Evolutionary conservation across 2,797 vertebrate species (phyloP).

Genomic region (Margarornis squamiger): DNA sequence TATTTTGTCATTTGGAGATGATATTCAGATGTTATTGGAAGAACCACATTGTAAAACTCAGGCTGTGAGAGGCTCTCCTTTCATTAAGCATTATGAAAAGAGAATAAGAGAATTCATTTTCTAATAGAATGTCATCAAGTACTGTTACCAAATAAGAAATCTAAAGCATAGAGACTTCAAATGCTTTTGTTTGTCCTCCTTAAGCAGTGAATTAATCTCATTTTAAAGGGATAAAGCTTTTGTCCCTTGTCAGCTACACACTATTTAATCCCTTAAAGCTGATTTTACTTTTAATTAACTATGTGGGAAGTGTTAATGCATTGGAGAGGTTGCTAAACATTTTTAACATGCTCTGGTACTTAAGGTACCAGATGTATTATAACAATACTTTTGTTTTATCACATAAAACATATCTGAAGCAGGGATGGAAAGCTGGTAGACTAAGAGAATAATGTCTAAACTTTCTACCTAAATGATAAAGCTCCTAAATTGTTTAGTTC

Average conservation of each 20-base stretch:
- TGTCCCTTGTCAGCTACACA: neutral
- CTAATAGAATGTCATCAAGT: neutral
- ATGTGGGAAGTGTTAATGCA: neutral
- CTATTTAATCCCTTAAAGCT: neutral
- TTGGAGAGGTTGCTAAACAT: neutral
- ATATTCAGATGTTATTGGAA: constrained; percentile 87
- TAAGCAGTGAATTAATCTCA: neutral
- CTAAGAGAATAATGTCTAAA: neutral
- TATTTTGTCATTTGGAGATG: constrained; percentile 86
- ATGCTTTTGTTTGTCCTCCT: neutral
- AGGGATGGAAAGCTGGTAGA: neutral
- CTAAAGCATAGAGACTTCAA: neutral
- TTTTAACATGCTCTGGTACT: neutral
- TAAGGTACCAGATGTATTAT: neutral
- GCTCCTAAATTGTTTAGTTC: neutral
- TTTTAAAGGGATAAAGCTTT: neutral
- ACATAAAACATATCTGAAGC: neutral
- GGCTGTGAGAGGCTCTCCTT: constrained; percentile 88
- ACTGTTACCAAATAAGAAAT: neutral
- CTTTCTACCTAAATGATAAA: neutral
- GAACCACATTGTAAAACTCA: constrained; percentile 91
- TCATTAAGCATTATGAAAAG: constrained; percentile 85
- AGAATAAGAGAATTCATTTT: constrained; percentile 79
- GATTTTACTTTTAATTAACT: neutral
- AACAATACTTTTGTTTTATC: neutral